Conservation (phyloP, 2,888 invertebrate species). For the Polymixis lichenea region DNA sequence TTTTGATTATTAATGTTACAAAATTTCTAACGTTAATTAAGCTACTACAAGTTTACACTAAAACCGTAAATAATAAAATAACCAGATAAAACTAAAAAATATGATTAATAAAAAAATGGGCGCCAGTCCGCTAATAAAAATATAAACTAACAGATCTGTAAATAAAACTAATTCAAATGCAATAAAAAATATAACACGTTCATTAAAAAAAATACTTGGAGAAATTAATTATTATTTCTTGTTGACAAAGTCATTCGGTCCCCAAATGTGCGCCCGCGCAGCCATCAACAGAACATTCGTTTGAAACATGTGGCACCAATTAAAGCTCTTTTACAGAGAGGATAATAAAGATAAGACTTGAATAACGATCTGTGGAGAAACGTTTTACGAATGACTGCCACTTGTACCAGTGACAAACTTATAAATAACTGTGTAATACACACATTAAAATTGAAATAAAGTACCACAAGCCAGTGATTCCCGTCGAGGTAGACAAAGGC, state of each 20-base stretch:
- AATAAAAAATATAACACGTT: constrained; percentile 57
- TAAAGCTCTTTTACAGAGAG: constrained; percentile 87
- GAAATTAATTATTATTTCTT: constrained; percentile 63
- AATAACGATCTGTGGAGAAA: constrained; percentile 87
- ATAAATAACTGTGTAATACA: constrained; percentile 68
- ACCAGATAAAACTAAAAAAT: constrained; percentile 15
- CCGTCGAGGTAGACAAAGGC: constrained; percentile 30
- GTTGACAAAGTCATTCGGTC: constrained; percentile 73
- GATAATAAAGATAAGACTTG: constrained; percentile 87
- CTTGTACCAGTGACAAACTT: constrained; percentile 83
- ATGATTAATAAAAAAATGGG: constrained; percentile 30
- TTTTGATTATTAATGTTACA: neutral
- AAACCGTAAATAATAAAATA: constrained; percentile 11
- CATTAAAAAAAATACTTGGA: constrained; percentile 55
- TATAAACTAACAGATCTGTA: constrained; percentile 32
- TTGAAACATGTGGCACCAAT: constrained; percentile 88
- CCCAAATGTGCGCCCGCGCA: constrained; percentile 77
- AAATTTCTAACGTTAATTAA: neutral
- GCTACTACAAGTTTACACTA: neutral
- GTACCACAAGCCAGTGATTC: constrained; percentile 6
- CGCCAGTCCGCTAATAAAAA: constrained; percentile 41
- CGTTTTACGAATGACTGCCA: constrained; percentile 86
- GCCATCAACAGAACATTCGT: constrained; percentile 81
- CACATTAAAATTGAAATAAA: constrained; percentile 20
- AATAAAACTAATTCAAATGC: constrained; percentile 51